Conservation (phyloP, 2,797 vertebrate genomes). For the Sebastes aleutianus region DNA sequence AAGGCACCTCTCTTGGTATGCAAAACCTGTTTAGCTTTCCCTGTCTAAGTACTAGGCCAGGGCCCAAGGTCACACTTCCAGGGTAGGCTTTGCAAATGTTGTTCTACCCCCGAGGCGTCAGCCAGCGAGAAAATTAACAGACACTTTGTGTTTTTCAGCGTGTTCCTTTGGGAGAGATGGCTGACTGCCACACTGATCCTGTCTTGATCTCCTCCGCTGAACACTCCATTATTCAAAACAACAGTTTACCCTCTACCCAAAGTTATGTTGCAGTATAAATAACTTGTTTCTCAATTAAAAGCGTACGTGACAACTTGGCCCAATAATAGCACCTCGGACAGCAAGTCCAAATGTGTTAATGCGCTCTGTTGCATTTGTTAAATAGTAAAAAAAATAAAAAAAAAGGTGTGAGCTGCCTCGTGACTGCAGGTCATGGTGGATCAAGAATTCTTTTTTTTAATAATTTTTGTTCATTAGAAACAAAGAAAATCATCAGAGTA, state of each 20-base stretch:
- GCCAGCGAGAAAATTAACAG: conserved; percentile 55
- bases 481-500: not conserved
- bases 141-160: conserved; percentile 44
- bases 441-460: not conserved
- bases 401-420: not conserved
- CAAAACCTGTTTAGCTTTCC: conserved; percentile 60
- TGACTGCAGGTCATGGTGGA: not conserved
- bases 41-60: conserved; percentile 44
- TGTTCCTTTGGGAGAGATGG: conserved; percentile 44
- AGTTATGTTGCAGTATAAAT: conserved; percentile 20
- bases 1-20: conserved; percentile 65
- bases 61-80: conserved; percentile 67
- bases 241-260: conserved; percentile 28
- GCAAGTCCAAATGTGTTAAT: not conserved
- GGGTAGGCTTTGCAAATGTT: conserved; percentile 63
- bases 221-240: conserved; percentile 44
- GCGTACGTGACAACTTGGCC: not conserved
- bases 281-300: conserved; percentile 19
- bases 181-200: conserved; percentile 52
- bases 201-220: conserved; percentile 40
- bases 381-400: not conserved
- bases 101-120: conserved; percentile 51
- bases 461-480: not conserved
- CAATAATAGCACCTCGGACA: not conserved
- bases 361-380: not conserved